Base-by-base conservation (phyloP, 1,140 invertebrate genomes). In the Aleiodes sp. region DNA sequence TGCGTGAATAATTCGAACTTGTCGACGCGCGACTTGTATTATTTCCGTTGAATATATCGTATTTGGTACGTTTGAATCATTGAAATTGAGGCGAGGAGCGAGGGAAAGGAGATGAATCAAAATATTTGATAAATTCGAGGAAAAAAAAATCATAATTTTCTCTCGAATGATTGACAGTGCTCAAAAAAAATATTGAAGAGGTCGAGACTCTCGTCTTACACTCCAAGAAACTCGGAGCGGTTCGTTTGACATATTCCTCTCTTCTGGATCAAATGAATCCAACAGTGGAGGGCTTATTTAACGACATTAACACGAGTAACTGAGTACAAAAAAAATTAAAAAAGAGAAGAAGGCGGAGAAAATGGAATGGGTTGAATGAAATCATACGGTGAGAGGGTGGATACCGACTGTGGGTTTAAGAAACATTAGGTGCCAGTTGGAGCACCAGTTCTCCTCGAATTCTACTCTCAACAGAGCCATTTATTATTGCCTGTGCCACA, bases 401-500 rank as follows among this genome's bases (percentile, higher is more conserved):
- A 21, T 8, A 24, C 10, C 21, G 4, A n/a, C 19, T 52, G 46
- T 52, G 46, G 21, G 46, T 21, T 52, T n/a, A n/a, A n/a, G n/a
- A 52, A 52, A 24, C 46, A 6, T 57, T 46, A 61, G 66, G 37
- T 43, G 66, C 37, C 56, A 56, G 31, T 60, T 19, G 35, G 37
- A 26, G 46, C 19, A 52, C n/a, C 16, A 52, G 26, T 52, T 52
- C 46, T 24, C 16, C 46, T n/a, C 21, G 46, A 52, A 52, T 52
- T 52, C n/a, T 52, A 52, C 46, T 21, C 77, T 70, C n/a, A n/a
- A 74, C 68, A 74, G 75, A 72, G 80, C 81, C 77, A 84, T 84
- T 84, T 84, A 81, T 83, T 83, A 82, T 78, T 78, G 73, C 73
- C 72, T 75, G 68, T 33, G 56, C 39, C 74, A 84, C 83, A 82